Evolutionary conservation across 2,888 invertebrate genomes (phyloP).

Genomic region (Leucoma salicis): DNA sequence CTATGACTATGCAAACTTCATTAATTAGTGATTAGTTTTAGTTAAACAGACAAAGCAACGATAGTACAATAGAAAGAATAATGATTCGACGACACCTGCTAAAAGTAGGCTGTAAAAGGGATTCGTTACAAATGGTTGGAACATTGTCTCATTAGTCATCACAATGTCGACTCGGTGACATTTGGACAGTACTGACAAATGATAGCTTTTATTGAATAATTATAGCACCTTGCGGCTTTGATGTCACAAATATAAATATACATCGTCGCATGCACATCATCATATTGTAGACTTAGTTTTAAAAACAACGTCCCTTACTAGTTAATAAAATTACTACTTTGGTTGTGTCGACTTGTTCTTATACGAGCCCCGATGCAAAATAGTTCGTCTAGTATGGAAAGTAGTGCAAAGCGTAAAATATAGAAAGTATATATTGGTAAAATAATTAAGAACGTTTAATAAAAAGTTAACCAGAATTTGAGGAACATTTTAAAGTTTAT

Average conservation of each 20-base stretch:
- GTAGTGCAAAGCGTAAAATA: too few species aligned
- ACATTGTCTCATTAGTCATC: constrained; percentile 75
- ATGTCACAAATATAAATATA: constrained; percentile 11
- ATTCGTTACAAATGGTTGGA: constrained; percentile 66
- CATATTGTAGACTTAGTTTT: too few species aligned
- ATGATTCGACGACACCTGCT: constrained; percentile 68
- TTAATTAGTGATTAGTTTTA: not conserved
- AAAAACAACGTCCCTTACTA: too few species aligned
- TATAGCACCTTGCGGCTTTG: constrained; percentile 31
- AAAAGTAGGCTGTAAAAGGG: constrained; percentile 72
- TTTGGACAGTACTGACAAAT: constrained; percentile 74
- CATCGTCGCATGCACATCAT: too few species aligned
- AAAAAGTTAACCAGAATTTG: too few species aligned
- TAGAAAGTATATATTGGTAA: too few species aligned
- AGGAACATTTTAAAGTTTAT: too few species aligned
- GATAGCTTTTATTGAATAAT: constrained; percentile 77
- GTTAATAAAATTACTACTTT: too few species aligned
- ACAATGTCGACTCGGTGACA: constrained; percentile 72
- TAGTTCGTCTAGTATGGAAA: too few species aligned
- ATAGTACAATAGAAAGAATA: constrained; percentile 69
- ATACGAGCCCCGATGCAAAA: too few species aligned
- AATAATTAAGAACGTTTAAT: too few species aligned
- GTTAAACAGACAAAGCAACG: constrained; percentile 33
- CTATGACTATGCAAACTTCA: not conserved
- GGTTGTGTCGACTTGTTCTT: too few species aligned